Percentiles rank a stretch among this genome's conserved stretches.
Evolutionary conservation across 2,797 vertebrate species (phyloP).

Genomic region (Scolopax rusticola): DNA sequence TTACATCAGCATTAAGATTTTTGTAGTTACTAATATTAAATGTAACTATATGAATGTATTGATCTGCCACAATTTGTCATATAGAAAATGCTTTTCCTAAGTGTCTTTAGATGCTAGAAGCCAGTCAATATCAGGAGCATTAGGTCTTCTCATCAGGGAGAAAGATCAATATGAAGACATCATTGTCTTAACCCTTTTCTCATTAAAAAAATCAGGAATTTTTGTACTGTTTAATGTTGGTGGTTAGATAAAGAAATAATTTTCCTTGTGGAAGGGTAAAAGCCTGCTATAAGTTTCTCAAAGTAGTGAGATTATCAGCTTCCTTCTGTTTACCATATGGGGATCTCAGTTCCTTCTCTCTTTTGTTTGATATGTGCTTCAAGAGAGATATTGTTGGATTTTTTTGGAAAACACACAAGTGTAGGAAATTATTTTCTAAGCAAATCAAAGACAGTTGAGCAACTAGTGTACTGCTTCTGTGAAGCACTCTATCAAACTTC

Average conservation of each 20-base stretch:
- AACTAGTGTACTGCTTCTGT: neutral
- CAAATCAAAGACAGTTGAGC: neutral
- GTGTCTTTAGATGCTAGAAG: neutral
- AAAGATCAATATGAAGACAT: neutral
- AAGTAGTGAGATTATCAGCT: neutral
- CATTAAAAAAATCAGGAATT: neutral
- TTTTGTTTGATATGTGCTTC: neutral
- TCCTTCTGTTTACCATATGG: neutral
- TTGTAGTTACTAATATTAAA: neutral
- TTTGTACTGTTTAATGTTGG: neutral
- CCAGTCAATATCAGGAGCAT: neutral
- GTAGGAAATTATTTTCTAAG: neutral
- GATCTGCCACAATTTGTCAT: neutral
- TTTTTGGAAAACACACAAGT: neutral
- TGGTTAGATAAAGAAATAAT: neutral
- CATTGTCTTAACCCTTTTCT: neutral
- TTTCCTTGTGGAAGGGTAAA: neutral
- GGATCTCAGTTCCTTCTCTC: neutral
- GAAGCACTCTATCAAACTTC: neutral
- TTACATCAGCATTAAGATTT: neutral
- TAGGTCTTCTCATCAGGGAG: neutral
- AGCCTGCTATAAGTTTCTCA: neutral
- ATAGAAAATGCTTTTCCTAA: neutral
- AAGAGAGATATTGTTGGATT: neutral
- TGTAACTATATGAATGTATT: neutral